phyloP scores from a whole-genome alignment of 2,113 vertebrate species.

The Corythoichthys haematopterus region DNA sequence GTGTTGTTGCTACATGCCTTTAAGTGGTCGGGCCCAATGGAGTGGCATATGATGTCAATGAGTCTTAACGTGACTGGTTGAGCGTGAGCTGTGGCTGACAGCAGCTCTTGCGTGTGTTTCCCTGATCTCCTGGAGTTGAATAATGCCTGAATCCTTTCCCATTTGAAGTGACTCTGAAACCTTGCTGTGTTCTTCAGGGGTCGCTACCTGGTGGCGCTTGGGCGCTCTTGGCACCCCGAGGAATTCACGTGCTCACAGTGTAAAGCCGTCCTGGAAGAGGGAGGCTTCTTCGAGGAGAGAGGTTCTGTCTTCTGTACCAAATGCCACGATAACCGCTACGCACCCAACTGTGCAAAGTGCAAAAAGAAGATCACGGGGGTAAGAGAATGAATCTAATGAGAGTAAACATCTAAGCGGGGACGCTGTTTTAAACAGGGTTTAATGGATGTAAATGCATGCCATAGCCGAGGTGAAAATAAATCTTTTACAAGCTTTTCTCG shows the following conservation, averaged over 20 bases:
- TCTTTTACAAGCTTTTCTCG: not conserved
- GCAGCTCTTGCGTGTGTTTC: not conserved
- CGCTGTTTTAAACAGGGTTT: not conserved
- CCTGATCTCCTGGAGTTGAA: not conserved
- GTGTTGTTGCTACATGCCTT: too few relatives aligned
- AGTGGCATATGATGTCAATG: too few relatives aligned
- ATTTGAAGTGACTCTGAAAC: not conserved
- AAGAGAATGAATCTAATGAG: constrained; percentile 38
- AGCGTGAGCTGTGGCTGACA: too few relatives aligned
- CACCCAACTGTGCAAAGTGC: constrained; percentile 94
- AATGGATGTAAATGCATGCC: too few relatives aligned
- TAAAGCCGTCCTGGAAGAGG: constrained; percentile 86
- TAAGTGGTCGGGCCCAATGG: too few relatives aligned
- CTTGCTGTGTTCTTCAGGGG: constrained; percentile 72
- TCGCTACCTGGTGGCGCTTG: constrained; percentile 90
- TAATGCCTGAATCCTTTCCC: not conserved
- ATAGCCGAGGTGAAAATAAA: not conserved
- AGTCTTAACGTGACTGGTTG: too few relatives aligned
- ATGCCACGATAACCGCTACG: constrained; percentile 88
- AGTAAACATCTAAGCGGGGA: not conserved
- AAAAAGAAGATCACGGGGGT: constrained; percentile 96
- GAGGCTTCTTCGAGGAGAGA: constrained; percentile 94
- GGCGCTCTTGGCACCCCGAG: constrained; percentile 94
- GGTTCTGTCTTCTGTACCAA: constrained; percentile 91
- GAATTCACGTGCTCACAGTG: constrained; percentile 95